These are phyloP conservation scores for Zaprionus camerounensis DNA, from an alignment of 1,140 invertebrate species.

Conservation along the genomic window DNA sequence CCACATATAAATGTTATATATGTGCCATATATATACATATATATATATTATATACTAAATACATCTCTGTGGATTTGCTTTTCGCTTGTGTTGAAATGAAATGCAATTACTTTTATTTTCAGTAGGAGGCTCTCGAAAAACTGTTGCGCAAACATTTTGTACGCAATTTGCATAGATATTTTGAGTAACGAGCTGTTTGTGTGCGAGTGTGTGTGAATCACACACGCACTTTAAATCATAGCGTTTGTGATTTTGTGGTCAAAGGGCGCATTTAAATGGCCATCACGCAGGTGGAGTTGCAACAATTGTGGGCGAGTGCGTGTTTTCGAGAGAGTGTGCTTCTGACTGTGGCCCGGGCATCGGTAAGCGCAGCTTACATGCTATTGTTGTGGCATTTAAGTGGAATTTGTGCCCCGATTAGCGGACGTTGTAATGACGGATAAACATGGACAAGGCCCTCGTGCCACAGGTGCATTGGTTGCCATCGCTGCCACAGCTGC, in stretches of 20 bases:
- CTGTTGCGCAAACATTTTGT: slow-evolving; percentile 73
- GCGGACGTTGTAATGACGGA: slow-evolving; percentile 51
- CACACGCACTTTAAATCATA: slow-evolving; percentile 41
- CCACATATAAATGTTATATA: slow-evolving; percentile 1
- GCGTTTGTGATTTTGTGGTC: slow-evolving; percentile 44
- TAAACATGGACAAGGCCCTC: slow-evolving; percentile 14
- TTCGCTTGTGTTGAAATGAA: slow-evolving; percentile 59
- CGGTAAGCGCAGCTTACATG: slow-evolving; percentile 47
- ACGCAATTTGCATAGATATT: slow-evolving; percentile 67
- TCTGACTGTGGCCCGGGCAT: slow-evolving; percentile 30
- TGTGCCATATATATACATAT: background rate
- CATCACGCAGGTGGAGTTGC: slow-evolving; percentile 4
- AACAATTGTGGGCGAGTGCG: background rate
- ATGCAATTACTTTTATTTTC: slow-evolving; percentile 74
- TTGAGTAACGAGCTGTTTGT: slow-evolving; percentile 50
- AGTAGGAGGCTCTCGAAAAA: slow-evolving; percentile 32
- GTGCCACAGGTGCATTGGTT: slow-evolving; percentile 18
- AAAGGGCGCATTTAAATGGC: slow-evolving; percentile 50
- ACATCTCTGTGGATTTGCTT: slow-evolving; percentile 19
- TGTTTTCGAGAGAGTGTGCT: background rate
- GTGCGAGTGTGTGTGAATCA: background rate
- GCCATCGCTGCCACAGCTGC: slow-evolving; percentile 36
- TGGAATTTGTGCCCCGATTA: slow-evolving; percentile 72
- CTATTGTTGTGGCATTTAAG: slow-evolving; percentile 63
- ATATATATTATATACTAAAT: slow-evolving; percentile 4